Percentiles rank a stretch among this genome's conserved stretches.
phyloP scores from a whole-genome alignment of 2,113 vertebrate genomes.

The Cyanoramphus novaezelandiae region DNA sequence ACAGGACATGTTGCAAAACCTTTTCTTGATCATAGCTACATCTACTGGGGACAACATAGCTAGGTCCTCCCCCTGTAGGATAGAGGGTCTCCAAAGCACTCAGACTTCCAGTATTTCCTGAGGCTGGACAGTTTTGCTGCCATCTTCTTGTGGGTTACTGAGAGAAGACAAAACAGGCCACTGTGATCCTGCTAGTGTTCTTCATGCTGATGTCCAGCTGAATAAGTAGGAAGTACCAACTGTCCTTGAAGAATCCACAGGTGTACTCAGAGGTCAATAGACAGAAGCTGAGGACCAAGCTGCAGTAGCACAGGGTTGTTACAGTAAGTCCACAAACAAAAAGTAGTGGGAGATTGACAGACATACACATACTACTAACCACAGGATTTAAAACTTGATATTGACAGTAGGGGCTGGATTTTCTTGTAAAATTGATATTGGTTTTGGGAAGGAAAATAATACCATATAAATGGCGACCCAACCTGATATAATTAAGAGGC shows the following conservation, averaged over 20 bases:
- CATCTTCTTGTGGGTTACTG: neutral
- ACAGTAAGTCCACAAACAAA: neutral
- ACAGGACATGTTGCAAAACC: neutral
- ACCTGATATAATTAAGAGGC: neutral
- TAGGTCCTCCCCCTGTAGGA: neutral
- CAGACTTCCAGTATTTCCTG: neutral
- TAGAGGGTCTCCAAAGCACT: neutral
- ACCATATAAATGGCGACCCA: neutral
- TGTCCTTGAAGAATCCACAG: neutral
- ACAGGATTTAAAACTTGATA: neutral
- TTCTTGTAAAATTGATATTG: neutral
- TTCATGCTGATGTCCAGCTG: neutral
- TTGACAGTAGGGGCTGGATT: neutral
- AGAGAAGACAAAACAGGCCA: neutral
- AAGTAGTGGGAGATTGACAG: neutral
- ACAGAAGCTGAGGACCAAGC: neutral
- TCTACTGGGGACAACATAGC: neutral
- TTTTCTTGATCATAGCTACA: neutral
- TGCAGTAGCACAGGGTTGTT: neutral
- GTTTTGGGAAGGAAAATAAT: accelerated
- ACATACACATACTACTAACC: neutral
- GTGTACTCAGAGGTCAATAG: neutral
- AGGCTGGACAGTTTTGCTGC: neutral
- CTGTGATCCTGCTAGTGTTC: neutral
- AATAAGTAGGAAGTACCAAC: neutral